Percentiles rank a stretch among this genome's conserved stretches.
These are phyloP conservation scores for Poecilus cupreus DNA, from an alignment of 2,888 invertebrate species.

Conservation along the genomic window DNA sequence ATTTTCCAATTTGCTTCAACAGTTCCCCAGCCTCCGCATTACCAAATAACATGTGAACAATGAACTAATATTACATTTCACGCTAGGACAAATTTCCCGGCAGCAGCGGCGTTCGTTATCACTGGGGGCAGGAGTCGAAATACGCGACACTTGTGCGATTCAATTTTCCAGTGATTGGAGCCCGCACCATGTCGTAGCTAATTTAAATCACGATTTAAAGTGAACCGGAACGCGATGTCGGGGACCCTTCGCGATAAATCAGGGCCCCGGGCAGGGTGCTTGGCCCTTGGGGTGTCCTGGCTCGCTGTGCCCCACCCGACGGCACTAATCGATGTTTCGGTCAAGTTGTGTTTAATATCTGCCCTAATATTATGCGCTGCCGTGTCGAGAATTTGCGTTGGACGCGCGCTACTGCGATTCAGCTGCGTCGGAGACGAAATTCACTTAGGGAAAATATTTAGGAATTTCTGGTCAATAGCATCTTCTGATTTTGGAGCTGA, in stretches of 20 bases:
- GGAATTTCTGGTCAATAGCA: no score
- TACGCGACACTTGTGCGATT: conserved; percentile 64
- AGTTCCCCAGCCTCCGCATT: neutral
- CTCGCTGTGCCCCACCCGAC: conserved; percentile 18
- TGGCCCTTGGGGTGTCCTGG: conserved; percentile 48
- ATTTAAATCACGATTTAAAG: conserved; percentile 73
- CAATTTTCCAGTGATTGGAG: conserved; percentile 74
- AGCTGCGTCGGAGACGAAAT: neutral
- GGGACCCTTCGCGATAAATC: conserved; percentile 69
- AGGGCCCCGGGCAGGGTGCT: conserved; percentile 67
- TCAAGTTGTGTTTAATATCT: conserved; percentile 56
- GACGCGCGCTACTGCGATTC: neutral
- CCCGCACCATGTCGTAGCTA: conserved; percentile 68
- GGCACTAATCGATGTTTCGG: conserved; percentile 57
- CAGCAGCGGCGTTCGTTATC: conserved; percentile 33
- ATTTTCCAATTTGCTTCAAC: conserved; percentile 22
- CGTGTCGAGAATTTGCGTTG: neutral
- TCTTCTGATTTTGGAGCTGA: no score
- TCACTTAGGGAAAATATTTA: no score
- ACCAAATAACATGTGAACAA: conserved; percentile 33
- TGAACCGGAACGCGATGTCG: conserved; percentile 69
- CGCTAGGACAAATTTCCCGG: conserved; percentile 1
- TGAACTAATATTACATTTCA: conserved; percentile 45
- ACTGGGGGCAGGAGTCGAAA: conserved; percentile 27
- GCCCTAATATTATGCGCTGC: conserved; percentile 44